phyloP scores from a whole-genome alignment of 2,888 invertebrate genomes.

The Ectemnius lituratus region DNA sequence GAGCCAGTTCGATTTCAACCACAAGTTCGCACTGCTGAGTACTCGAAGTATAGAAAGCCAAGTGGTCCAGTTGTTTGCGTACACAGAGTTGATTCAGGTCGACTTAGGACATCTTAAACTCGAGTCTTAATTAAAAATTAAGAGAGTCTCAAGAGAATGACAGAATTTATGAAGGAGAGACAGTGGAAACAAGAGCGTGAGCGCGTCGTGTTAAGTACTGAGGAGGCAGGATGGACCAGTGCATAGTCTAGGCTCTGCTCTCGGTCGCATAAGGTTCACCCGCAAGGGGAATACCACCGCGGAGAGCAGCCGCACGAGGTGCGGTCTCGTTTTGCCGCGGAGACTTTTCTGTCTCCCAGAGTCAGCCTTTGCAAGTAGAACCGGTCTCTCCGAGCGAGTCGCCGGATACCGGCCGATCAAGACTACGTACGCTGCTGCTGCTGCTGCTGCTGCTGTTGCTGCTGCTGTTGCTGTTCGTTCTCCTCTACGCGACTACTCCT shows the following conservation, averaged over 20 bases:
- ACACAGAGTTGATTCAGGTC: too few relatives aligned
- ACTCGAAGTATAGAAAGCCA: too few relatives aligned
- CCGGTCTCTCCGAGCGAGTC: constrained; percentile 44
- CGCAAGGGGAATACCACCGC: constrained; percentile 47
- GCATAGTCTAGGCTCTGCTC: constrained; percentile 36
- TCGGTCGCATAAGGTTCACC: constrained; percentile 45
- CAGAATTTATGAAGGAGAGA: not conserved
- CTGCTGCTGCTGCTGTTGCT: too few relatives aligned
- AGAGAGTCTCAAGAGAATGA: too few relatives aligned
- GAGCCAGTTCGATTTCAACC: too few relatives aligned
- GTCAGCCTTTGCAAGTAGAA: constrained; percentile 36
- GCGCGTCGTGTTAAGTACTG: constrained; percentile 31
- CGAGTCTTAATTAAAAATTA: too few relatives aligned
- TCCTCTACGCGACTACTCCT: not conserved
- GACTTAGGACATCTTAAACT: too few relatives aligned
- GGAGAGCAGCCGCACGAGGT: constrained; percentile 39
- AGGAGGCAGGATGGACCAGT: constrained; percentile 32
- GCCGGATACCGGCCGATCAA: not conserved
- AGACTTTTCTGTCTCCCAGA: constrained; percentile 49
- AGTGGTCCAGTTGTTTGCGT: too few relatives aligned
- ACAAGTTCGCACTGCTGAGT: too few relatives aligned
- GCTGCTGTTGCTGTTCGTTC: too few relatives aligned
- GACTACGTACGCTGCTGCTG: too few relatives aligned
- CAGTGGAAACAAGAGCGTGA: not conserved
- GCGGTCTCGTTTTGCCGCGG: constrained; percentile 57